These are phyloP conservation scores for Microctonus brassicae DNA, from an alignment of 2,888 invertebrate species.

Conservation along the genomic window DNA sequence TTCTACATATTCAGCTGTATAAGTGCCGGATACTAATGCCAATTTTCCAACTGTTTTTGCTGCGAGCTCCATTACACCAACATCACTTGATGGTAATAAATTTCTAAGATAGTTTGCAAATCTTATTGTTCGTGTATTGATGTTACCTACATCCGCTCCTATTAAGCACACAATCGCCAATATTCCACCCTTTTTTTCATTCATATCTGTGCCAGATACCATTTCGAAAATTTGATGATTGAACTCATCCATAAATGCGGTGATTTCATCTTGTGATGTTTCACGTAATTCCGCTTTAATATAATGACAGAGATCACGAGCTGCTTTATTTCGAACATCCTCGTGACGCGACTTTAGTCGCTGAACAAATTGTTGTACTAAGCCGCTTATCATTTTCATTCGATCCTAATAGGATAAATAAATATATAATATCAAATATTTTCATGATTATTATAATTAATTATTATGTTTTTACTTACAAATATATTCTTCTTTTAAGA, in stretches of 20 bases:
- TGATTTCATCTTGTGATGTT: conserved; percentile 90
- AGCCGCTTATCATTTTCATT: conserved; percentile 72
- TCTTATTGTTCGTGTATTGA: conserved; percentile 88
- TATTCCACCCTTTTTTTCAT: conserved; percentile 96
- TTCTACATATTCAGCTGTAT: conserved; percentile 97
- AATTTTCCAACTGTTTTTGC: conserved; percentile 95
- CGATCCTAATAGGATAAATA: neutral
- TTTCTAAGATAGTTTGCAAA: conserved; percentile 95
- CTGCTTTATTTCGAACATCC: conserved; percentile 86
- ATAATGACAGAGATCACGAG: conserved; percentile 90
- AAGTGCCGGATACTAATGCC: conserved; percentile 91
- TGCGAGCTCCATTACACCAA: conserved; percentile 94
- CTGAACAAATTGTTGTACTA: conserved; percentile 85
- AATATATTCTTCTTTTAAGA: neutral
- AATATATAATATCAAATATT: neutral
- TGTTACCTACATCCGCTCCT: conserved; percentile 93
- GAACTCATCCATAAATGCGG: conserved; percentile 92
- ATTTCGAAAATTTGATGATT: conserved; percentile 96
- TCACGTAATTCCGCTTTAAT: conserved; percentile 92
- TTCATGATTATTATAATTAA: neutral
- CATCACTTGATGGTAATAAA: conserved; percentile 90
- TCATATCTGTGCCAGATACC: conserved; percentile 92
- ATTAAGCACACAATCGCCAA: conserved; percentile 95
- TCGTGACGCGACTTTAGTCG: conserved; percentile 91
- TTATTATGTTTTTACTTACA: neutral